These are phyloP conservation scores for Takifugu ocellatus DNA, from an alignment of 2,797 vertebrate species.

Conservation along the genomic window DNA sequence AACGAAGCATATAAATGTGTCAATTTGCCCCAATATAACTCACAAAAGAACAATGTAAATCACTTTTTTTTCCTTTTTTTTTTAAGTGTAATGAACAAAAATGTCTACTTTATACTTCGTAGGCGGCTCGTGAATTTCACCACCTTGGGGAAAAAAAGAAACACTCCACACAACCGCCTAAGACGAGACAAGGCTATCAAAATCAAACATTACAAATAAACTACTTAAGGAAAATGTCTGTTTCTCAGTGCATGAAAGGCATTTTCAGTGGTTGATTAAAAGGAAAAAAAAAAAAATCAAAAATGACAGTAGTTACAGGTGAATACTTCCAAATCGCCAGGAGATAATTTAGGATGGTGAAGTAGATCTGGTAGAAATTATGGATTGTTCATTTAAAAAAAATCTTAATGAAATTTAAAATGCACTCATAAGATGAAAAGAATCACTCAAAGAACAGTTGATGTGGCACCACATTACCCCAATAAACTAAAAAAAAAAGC, in stretches of 20 bases:
- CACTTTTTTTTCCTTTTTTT: too few relatives aligned
- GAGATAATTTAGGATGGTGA: conserved; percentile 1
- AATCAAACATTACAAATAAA: conserved; percentile 25
- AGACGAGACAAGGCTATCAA: conserved; percentile 8
- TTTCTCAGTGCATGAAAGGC: conserved; percentile 51
- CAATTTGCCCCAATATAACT: conserved; percentile 8
- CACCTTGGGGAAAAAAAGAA: conserved; percentile 23
- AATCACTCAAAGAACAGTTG: neutral
- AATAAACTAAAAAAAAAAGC: conserved; percentile 13
- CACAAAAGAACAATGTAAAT: neutral
- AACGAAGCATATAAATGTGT: conserved; percentile 42
- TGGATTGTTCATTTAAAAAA: conserved; percentile 10
- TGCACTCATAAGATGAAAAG: conserved; percentile 6
- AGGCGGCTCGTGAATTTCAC: conserved; percentile 23
- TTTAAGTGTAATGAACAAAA: too few relatives aligned
- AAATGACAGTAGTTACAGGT: conserved; percentile 49
- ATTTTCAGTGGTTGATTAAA: conserved; percentile 53
- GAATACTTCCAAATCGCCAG: conserved; percentile 1
- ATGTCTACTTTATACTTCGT: too few relatives aligned
- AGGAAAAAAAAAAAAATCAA: neutral
- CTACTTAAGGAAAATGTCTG: conserved; percentile 5
- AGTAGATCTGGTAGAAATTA: neutral
- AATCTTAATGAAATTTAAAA: conserved; percentile 13
- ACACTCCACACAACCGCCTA: conserved; percentile 13
- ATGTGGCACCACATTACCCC: conserved; percentile 10